phyloP scores from a whole-genome alignment of 64 coral and sea anemone species.

The Stichodactyla mertensii region DNA sequence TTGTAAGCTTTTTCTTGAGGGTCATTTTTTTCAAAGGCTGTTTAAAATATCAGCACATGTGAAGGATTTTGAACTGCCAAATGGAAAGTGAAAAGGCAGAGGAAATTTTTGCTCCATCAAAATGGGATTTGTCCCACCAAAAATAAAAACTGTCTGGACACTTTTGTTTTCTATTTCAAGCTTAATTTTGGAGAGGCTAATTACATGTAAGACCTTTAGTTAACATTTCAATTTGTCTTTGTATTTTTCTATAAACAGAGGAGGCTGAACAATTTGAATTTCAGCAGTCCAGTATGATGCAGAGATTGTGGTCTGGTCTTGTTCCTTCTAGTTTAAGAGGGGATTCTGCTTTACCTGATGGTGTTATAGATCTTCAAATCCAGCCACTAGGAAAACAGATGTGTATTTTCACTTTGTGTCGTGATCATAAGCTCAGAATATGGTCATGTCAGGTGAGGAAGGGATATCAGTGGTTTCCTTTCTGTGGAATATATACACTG shows the following conservation, averaged over 20 bases:
- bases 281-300: conserved; percentile 83
- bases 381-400: conserved; percentile 80
- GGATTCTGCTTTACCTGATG: conserved; percentile 55
- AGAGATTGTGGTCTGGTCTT: conserved; percentile 91
- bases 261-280: conserved; percentile 92
- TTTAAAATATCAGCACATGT: too few species aligned
- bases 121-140: too few species aligned
- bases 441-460: conserved; percentile 87
- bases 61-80: too few species aligned
- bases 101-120: too few species aligned
- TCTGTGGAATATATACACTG: too few species aligned
- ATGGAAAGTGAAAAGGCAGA: too few species aligned
- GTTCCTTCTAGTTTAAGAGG: conserved; percentile 83
- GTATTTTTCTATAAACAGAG: conserved; percentile 30
- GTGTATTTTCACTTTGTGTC: conserved; percentile 87
- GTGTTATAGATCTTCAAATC: conserved; percentile 49
- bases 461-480: not conserved
- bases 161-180: too few species aligned
- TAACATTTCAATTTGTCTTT: not conserved
- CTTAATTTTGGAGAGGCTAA: too few species aligned
- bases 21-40: too few species aligned
- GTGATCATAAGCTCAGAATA: conserved; percentile 84
- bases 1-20: too few species aligned
- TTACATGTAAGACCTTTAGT: not conserved
- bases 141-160: too few species aligned